Evolutionary conservation across 2,888 invertebrate genomes (phyloP).

Genomic region (Diogma glabrata): DNA sequence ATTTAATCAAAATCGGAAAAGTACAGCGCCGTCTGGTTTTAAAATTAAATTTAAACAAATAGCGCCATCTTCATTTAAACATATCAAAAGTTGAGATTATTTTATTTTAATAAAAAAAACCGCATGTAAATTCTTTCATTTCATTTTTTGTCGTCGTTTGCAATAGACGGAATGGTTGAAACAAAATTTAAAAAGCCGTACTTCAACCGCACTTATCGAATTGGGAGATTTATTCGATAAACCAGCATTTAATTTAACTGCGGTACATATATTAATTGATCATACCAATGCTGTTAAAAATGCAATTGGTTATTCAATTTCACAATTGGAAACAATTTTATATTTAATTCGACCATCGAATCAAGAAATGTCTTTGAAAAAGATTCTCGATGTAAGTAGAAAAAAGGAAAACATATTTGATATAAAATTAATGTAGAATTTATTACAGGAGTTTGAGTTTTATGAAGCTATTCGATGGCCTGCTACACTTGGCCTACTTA

Average conservation of each 20-base stretch:
- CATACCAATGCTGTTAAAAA: constrained; percentile 56
- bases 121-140: too few species aligned
- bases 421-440: constrained; percentile 5
- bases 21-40: too few species aligned
- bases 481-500: constrained; percentile 35
- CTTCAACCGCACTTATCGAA: constrained; percentile 45
- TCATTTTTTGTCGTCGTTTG: constrained; percentile 16
- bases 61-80: too few species aligned
- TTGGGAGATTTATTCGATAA: constrained; percentile 64
- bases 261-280: constrained; percentile 55
- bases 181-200: constrained; percentile 57
- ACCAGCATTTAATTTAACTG: constrained; percentile 66
- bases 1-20: too few species aligned
- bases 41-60: too few species aligned
- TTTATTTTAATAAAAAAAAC: too few species aligned
- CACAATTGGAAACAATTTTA: constrained; percentile 35
- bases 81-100: too few species aligned
- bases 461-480: constrained; percentile 38
- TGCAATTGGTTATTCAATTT: constrained; percentile 61
- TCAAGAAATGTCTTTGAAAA: constrained; percentile 32
- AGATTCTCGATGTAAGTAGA: constrained; percentile 30
- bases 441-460: constrained; percentile 30
- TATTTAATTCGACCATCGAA: constrained; percentile 33
- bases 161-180: constrained; percentile 64
- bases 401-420: not conserved